phyloP scores from a whole-genome alignment of 2,797 vertebrate species.

The Vespertilio murinus region DNA sequence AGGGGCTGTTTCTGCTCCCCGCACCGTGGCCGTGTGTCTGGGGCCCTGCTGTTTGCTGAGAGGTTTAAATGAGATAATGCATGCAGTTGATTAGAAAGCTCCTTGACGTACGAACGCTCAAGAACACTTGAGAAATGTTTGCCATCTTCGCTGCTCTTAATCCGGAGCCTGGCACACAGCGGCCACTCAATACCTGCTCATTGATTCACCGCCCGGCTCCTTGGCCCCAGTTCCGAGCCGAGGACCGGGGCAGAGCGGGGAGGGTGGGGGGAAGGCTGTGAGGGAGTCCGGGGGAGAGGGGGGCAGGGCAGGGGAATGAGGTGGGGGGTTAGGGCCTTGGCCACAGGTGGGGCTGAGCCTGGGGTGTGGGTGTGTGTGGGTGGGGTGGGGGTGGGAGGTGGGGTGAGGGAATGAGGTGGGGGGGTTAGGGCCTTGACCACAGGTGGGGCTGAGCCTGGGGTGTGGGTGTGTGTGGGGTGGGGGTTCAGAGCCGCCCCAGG shows the following conservation, averaged over 20 bases:
- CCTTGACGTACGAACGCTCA: background rate
- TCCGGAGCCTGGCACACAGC: background rate
- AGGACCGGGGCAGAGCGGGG: background rate
- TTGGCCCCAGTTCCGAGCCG: background rate
- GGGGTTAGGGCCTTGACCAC: background rate
- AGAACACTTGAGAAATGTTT: background rate
- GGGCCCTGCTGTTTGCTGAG: background rate
- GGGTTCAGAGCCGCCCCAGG: too few species aligned
- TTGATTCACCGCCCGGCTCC: background rate
- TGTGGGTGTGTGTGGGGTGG: accelerated
- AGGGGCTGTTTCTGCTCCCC: too few species aligned
- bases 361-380: too few species aligned
- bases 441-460: background rate
- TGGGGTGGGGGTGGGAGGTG: too few species aligned
- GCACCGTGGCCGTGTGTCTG: background rate
- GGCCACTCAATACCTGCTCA: background rate
- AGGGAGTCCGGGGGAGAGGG: too few species aligned
- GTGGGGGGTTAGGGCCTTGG: too few species aligned
- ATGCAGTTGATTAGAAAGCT: background rate
- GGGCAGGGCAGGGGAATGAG: too few species aligned
- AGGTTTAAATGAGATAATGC: background rate
- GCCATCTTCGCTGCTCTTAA: background rate
- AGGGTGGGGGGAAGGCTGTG: background rate
- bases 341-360: background rate
- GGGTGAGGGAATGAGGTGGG: too few species aligned